phyloP scores from a whole-genome alignment of 2,888 invertebrate species.

The Parascotia fuliginaria region DNA sequence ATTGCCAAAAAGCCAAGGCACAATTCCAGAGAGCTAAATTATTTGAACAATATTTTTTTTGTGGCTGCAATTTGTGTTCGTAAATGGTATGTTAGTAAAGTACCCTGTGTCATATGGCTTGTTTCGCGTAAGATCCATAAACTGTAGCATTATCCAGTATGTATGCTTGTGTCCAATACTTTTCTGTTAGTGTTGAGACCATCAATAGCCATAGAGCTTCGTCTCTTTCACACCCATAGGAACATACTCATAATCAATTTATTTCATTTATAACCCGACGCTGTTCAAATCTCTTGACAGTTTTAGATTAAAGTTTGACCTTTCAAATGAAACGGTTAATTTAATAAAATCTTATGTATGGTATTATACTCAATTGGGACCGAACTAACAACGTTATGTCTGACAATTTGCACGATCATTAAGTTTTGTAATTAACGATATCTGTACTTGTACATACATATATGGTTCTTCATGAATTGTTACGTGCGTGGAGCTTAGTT shows the following conservation, averaged over 20 bases:
- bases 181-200: too few relatives aligned
- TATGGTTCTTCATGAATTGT: slow-evolving; percentile 20
- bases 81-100: too few relatives aligned
- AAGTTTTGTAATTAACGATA: slow-evolving; percentile 22
- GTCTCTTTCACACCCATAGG: too few relatives aligned
- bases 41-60: too few relatives aligned
- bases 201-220: too few relatives aligned
- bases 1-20: too few relatives aligned
- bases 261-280: background rate
- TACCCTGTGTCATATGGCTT: too few relatives aligned
- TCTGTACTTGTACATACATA: slow-evolving; percentile 20
- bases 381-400: slow-evolving; percentile 17
- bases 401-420: slow-evolving; percentile 34
- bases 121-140: too few relatives aligned
- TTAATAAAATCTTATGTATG: slow-evolving; percentile 26
- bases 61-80: too few relatives aligned
- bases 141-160: too few relatives aligned
- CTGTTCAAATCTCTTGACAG: background rate
- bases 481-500: slow-evolving; percentile 9
- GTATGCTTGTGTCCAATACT: too few relatives aligned
- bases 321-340: slow-evolving; percentile 22
- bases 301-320: slow-evolving; percentile 17
- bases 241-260: background rate
- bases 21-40: too few relatives aligned
- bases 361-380: slow-evolving; percentile 29